Evolutionary conservation across 2,797 vertebrate species (phyloP), one percentile per base, ranked within the genome.

Genomic region (Tokudaia tokunoshimensis): DNA sequence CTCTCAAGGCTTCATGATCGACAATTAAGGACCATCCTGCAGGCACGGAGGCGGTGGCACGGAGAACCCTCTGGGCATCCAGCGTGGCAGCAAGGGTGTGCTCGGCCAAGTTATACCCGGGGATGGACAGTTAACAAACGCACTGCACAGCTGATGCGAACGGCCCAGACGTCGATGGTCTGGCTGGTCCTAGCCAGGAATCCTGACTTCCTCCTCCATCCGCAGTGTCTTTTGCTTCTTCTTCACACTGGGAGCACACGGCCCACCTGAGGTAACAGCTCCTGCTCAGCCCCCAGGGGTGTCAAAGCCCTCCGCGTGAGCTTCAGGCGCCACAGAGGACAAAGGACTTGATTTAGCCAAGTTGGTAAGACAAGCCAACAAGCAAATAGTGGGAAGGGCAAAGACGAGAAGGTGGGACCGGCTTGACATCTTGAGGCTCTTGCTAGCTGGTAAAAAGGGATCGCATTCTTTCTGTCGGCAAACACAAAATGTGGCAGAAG

Each of bases 401-500:
- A 7, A 2, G 72, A 76, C 34, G 52, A 34, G n/a, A 0, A 3
- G 91, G 52, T 52, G 9, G 59, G 0, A 44, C 57, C 70, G 52
- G 57, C 55, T 17, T 47, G 86, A 37, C 50, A n/a, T 41, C 61
- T 15, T 11, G 61, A 52, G 67, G 3, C 29, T 81, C 78, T 84
- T 20, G 83, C 26, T 85, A 52, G 76, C 3, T 2, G 17, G 4
- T 31, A 95, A 81, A 81, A 96, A 92, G 96, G 89, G 79, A 95
- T 95, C 88, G 26, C 70, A 37, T 96, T 96, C 95, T 96, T 97
- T 94, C 93, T 94, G 95, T 86, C 97, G 98, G 70, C 52, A 70
- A 97, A 97, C 97, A 97, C 95, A 94, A 95, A 97, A 97, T 59
- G 81, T 96, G 97, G 81, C 79, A 94, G 86, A 97, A 98, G 97